Conservation (phyloP, 2,888 invertebrate genomes). For the Hetaerina titia region DNA sequence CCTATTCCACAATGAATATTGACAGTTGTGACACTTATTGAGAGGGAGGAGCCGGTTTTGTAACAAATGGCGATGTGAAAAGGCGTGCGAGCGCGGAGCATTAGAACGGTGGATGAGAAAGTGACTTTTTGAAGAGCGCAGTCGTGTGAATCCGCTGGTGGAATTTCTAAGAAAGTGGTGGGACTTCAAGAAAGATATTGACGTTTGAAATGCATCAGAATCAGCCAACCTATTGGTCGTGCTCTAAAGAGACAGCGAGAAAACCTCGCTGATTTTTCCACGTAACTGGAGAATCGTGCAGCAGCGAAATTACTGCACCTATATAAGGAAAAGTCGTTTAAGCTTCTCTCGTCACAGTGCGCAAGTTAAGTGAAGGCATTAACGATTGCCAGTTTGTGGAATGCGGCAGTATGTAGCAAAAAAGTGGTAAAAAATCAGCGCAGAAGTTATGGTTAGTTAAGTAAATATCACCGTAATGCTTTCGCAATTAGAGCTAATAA, state of each 20-base stretch:
- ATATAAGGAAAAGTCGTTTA: constrained; percentile 33
- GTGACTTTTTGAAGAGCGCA: not conserved
- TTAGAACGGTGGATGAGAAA: not conserved
- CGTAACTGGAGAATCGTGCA: not conserved
- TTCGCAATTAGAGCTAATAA: not conserved
- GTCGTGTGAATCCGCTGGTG: constrained; percentile 37
- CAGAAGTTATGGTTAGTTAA: not conserved
- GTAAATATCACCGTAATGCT: not conserved
- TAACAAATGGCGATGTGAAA: constrained; percentile 5
- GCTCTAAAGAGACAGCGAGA: not conserved
- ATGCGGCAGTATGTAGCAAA: not conserved
- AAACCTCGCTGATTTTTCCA: not conserved
- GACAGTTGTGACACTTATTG: not conserved
- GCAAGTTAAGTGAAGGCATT: constrained; percentile 27
- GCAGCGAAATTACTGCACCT: constrained; percentile 28
- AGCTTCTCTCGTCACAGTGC: not conserved
- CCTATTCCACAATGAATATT: not conserved
- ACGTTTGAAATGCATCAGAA: constrained; percentile 33
- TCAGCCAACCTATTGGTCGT: not conserved
- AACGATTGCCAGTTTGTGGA: constrained; percentile 8
- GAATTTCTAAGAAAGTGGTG: constrained; percentile 23
- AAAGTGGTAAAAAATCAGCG: not conserved
- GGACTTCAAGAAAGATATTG: not conserved
- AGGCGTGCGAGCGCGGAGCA: constrained; percentile 28
- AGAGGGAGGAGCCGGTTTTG: constrained; percentile 54